A percentile compares a stretch with the other conserved stretches of the same genome.
These are phyloP conservation scores for Thecophora atra DNA, from an alignment of 2,888 invertebrate species.

Conservation along the genomic window DNA sequence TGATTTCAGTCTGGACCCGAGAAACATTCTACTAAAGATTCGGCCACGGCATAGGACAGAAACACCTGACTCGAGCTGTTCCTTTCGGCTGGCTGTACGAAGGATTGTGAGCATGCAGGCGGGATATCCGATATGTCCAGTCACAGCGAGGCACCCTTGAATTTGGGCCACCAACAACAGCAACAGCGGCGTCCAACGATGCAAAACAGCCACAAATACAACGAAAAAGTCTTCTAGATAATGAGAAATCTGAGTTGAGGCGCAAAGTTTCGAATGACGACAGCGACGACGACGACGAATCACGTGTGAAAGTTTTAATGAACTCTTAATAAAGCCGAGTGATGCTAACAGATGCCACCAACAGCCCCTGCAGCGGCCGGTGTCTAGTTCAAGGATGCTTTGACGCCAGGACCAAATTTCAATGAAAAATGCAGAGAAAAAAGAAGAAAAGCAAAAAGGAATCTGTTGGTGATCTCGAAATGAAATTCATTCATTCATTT, in stretches of 20 bases:
- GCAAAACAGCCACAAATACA: not conserved
- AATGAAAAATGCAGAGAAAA: conserved; percentile 10
- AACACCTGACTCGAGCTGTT: not conserved
- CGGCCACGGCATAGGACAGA: not conserved
- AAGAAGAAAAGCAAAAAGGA: conserved; percentile 24
- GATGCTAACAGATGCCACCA: conserved; percentile 26
- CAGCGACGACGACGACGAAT: not conserved
- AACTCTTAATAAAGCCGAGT: conserved; percentile 20
- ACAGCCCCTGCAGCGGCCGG: not conserved
- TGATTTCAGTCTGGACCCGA: not conserved
- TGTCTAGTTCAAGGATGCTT: conserved; percentile 55
- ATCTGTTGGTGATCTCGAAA: conserved; percentile 8
- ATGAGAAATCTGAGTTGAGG: conserved; percentile 30
- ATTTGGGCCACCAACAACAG: not conserved
- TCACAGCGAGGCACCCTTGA: not conserved
- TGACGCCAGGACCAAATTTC: conserved; percentile 29
- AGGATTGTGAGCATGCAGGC: not conserved
- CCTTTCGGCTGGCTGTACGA: not conserved
- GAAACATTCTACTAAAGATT: not conserved
- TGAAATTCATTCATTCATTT: conserved; percentile 46
- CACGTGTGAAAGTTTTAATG: conserved; percentile 36
- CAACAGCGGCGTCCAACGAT: not conserved
- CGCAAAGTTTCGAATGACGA: conserved; percentile 35
- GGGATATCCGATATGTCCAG: conserved; percentile 34
- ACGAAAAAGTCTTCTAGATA: not conserved